These are phyloP conservation scores for Rhynchophorus ferrugineus DNA, from an alignment of 1,140 invertebrate species.

Conservation along the genomic window DNA sequence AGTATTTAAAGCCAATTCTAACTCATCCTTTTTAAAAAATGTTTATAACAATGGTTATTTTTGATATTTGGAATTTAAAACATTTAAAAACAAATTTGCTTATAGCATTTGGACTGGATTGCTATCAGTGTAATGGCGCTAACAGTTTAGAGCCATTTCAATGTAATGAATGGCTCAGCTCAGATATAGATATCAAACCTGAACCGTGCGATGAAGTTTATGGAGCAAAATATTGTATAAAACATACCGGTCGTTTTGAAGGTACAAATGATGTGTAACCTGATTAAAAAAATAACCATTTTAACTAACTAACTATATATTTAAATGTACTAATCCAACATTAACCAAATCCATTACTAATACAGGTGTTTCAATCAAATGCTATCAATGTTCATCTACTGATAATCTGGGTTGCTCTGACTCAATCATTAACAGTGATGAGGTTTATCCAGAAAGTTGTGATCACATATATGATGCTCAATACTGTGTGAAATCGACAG, in stretches of 20 bases:
- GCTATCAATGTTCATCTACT: conserved; percentile 76
- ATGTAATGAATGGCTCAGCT: conserved; percentile 79
- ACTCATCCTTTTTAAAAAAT: no score
- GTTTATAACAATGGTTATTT: no score
- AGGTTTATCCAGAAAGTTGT: conserved; percentile 56
- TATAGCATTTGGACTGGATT: conserved; percentile 61
- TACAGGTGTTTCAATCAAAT: conserved; percentile 50
- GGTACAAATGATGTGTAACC: conserved; percentile 55
- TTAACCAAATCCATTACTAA: conserved; percentile 39
- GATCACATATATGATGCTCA: conserved; percentile 68
- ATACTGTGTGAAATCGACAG: conserved; percentile 81
- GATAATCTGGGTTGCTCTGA: conserved; percentile 69
- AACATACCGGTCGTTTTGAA: conserved; percentile 89
- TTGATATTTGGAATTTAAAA: no score
- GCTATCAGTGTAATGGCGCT: conserved; percentile 84
- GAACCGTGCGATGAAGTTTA: conserved; percentile 71
- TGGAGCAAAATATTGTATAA: conserved; percentile 83
- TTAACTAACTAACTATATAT: conserved; percentile 1
- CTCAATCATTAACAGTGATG: conserved; percentile 54
- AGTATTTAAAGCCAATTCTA: no score
- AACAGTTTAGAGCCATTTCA: conserved; percentile 70
- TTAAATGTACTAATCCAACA: no score
- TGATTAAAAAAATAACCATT: no score
- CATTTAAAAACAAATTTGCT: conserved; percentile 17
- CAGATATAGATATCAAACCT: conserved; percentile 59